phyloP scores from a whole-genome alignment of 2,113 vertebrate genomes.

The Collichthys lucidus region DNA sequence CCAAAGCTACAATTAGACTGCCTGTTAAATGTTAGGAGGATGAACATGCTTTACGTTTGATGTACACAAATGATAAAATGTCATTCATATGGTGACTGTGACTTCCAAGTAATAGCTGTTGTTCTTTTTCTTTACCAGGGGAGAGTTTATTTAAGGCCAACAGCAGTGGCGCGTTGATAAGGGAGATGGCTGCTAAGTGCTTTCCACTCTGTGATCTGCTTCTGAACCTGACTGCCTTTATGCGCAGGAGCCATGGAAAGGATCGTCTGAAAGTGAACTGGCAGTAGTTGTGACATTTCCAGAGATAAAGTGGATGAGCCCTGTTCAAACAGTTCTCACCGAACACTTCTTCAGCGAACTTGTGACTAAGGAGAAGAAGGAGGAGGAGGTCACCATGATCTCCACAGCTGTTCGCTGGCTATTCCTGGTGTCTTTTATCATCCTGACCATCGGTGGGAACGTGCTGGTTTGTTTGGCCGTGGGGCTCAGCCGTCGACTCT shows the following conservation, averaged over 20 bases:
- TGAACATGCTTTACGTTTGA: not conserved
- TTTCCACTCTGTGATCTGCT: conserved; percentile 11
- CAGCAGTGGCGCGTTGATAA: not conserved
- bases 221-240: conserved; percentile 7
- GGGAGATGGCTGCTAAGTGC: conserved; percentile 12
- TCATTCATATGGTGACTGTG: not conserved
- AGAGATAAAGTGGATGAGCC: conserved; percentile 4
- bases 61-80: not conserved
- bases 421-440: conserved; percentile 84
- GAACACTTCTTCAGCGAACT: conserved; percentile 1
- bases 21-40: not conserved
- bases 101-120: conserved; percentile 5
- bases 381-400: conserved; percentile 65
- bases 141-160: not conserved
- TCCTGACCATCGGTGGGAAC: conserved; percentile 89
- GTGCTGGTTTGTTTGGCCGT: conserved; percentile 93
- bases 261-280: conserved; percentile 4
- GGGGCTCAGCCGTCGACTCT: conserved; percentile 87
- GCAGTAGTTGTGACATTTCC: not conserved
- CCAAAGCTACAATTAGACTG: not conserved
- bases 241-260: not conserved
- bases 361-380: conserved; percentile 6
- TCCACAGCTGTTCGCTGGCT: conserved; percentile 78
- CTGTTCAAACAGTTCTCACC: not conserved
- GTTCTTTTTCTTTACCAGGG: conserved; percentile 47